A percentile compares a stretch with the other conserved stretches of the same genome.
These are phyloP conservation scores for Venturia canescens DNA, from an alignment of 1,140 invertebrate genomes.

Conservation along the genomic window DNA sequence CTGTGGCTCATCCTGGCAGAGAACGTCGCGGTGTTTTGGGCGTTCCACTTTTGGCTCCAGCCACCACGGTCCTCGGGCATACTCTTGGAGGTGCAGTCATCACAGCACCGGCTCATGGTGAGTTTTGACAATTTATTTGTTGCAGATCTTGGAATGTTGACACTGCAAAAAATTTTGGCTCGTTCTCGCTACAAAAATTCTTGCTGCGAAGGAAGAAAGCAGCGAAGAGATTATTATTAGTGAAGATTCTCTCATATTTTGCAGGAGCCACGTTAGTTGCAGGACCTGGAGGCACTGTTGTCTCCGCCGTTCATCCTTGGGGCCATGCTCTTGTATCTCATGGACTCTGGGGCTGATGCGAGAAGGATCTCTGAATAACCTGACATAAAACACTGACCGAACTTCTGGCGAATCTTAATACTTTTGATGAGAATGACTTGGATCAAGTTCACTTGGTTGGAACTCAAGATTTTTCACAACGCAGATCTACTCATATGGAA, in stretches of 20 bases:
- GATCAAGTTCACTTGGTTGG: background rate
- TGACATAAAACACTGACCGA: background rate
- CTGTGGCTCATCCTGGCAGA: conserved; percentile 49
- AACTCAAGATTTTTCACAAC: background rate
- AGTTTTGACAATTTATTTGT: background rate
- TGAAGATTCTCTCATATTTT: background rate
- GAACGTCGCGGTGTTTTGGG: conserved; percentile 53
- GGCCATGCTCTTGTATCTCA: background rate
- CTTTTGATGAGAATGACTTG: background rate
- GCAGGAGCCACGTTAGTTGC: conserved; percentile 24
- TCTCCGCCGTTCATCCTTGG: conserved; percentile 12
- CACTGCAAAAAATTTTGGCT: background rate
- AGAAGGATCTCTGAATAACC: background rate
- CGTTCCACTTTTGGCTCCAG: conserved; percentile 36
- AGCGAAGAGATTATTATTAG: background rate
- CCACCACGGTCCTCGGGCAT: conserved; percentile 38
- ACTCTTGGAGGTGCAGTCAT: conserved; percentile 21
- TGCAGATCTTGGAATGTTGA: background rate
- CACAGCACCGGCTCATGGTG: conserved; percentile 11
- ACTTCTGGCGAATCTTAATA: conserved; percentile 13
- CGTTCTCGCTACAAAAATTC: background rate
- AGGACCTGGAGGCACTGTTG: conserved; percentile 23
- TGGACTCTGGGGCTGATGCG: conserved; percentile 15
- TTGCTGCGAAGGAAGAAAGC: background rate
- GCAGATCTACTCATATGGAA: background rate